Conservation (phyloP, 1,140 invertebrate species). For the Halyomorpha halys region DNA sequence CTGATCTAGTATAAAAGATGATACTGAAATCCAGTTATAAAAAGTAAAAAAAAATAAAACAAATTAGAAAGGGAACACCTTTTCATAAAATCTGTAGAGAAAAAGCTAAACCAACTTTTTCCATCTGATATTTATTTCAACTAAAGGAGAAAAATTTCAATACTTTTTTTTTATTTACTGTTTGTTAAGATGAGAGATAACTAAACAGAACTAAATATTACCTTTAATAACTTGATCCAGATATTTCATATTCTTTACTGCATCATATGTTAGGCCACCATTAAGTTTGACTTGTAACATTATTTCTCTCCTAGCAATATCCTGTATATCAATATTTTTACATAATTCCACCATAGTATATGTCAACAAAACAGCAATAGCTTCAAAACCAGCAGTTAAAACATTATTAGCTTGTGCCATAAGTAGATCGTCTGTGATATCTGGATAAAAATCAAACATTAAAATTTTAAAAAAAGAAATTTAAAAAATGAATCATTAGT, state of each 20-base stretch:
- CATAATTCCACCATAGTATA: background rate
- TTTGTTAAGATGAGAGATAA: too few relatives aligned
- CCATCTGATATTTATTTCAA: too few relatives aligned
- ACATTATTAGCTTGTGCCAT: background rate
- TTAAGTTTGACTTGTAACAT: background rate
- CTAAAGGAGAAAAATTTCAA: too few relatives aligned
- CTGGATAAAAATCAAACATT: background rate
- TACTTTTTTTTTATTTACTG: too few relatives aligned
- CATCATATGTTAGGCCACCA: background rate
- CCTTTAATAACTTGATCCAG: background rate
- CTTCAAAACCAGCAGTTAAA: background rate
- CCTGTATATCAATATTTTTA: background rate
- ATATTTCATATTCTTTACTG: constrained; percentile 3
- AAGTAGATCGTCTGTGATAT: background rate
- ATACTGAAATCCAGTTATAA: too few relatives aligned
- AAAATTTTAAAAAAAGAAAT: too few relatives aligned
- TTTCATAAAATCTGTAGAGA: too few relatives aligned
- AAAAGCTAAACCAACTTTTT: too few relatives aligned
- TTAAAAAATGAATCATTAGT: too few relatives aligned
- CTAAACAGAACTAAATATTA: background rate
- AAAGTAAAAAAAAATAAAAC: too few relatives aligned
- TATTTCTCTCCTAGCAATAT: background rate
- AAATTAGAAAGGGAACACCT: too few relatives aligned
- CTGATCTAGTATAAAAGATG: too few relatives aligned
- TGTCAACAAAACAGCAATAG: background rate